These are phyloP conservation scores for Poeciliopsis prolifica DNA, from an alignment of 2,113 vertebrate species.

Conservation along the genomic window DNA sequence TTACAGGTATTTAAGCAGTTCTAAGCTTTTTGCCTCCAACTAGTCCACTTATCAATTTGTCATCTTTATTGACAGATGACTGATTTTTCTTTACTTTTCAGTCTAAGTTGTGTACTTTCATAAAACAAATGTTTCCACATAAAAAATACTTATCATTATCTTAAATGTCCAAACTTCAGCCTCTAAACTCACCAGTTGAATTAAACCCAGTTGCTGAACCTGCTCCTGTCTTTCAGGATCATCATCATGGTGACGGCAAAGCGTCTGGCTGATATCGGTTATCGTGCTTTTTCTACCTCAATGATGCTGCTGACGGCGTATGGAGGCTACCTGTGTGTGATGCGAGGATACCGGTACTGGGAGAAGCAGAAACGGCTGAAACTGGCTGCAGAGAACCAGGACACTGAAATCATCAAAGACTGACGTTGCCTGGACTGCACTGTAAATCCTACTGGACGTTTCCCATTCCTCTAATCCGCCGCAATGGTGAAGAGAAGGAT, in stretches of 20 bases:
- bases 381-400: slow-evolving; percentile 75
- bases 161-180: background rate
- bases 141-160: background rate
- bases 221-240: slow-evolving; percentile 4
- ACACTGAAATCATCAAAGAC: slow-evolving; percentile 70
- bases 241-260: slow-evolving; percentile 85
- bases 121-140: no score
- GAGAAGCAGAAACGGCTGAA: slow-evolving; percentile 71
- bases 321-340: slow-evolving; percentile 86
- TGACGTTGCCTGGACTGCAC: slow-evolving; percentile 26
- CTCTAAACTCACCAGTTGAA: background rate
- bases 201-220: background rate
- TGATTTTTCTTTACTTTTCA: background rate
- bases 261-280: slow-evolving; percentile 89
- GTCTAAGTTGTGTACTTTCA: background rate
- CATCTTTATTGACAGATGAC: no score
- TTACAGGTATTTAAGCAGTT: no score
- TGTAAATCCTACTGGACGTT: slow-evolving; percentile 39
- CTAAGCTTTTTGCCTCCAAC: no score
- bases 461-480: background rate
- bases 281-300: slow-evolving; percentile 87
- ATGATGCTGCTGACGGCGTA: slow-evolving; percentile 92
- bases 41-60: no score
- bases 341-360: slow-evolving; percentile 79
- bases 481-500: slow-evolving; percentile 11